Conservation (phyloP, 2,888 invertebrate species). For the Acleris holmiana region DNA sequence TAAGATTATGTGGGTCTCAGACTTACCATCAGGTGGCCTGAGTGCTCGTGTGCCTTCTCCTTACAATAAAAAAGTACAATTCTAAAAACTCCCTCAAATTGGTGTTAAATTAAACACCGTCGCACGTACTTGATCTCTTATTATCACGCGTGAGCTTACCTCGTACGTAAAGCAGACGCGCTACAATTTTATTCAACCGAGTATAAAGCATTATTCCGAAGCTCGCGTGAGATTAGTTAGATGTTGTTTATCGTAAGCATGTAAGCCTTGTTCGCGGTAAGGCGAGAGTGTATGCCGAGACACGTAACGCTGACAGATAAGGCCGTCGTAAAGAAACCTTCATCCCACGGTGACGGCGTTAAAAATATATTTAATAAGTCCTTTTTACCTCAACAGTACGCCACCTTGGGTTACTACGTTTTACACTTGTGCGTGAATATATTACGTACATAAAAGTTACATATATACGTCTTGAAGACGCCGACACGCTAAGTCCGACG, state of each 20-base stretch:
- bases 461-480: too few relatives aligned
- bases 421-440: background rate
- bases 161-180: slow-evolving; percentile 14
- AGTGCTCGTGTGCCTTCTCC: too few relatives aligned
- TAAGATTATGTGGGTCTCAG: too few relatives aligned
- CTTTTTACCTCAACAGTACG: slow-evolving; percentile 5
- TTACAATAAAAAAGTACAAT: too few relatives aligned
- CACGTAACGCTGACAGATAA: slow-evolving; percentile 33
- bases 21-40: too few relatives aligned
- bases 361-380: slow-evolving; percentile 23
- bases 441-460: too few relatives aligned
- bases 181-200: slow-evolving; percentile 29
- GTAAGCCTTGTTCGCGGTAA: slow-evolving; percentile 28
- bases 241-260: slow-evolving; percentile 34
- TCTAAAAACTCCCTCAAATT: too few relatives aligned
- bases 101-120: too few relatives aligned
- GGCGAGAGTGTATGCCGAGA: slow-evolving; percentile 24
- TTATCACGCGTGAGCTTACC: slow-evolving; percentile 20
- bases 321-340: slow-evolving; percentile 27
- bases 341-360: slow-evolving; percentile 7
- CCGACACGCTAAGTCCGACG: too few relatives aligned
- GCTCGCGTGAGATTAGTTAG: slow-evolving; percentile 33
- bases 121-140: slow-evolving; percentile 5
- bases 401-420: background rate
- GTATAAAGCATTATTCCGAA: slow-evolving; percentile 29